These are phyloP conservation scores for Eustalomyia histrio DNA, from an alignment of 2,888 invertebrate genomes.

Conservation along the genomic window DNA sequence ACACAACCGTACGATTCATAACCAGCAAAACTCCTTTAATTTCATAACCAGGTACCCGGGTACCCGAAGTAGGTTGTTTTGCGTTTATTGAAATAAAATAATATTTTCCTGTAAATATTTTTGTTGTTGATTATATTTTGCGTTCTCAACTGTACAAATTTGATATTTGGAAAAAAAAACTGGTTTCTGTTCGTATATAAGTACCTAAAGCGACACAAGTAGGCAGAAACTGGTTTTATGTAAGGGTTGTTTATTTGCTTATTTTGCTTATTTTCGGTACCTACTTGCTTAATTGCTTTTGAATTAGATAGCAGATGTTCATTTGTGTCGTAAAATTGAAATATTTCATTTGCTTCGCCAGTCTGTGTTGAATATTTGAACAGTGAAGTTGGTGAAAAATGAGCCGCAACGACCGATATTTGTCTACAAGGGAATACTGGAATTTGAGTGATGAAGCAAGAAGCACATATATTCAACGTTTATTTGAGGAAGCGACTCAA, in stretches of 20 bases:
- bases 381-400: constrained; percentile 57
- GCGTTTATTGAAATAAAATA: constrained; percentile 41
- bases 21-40: constrained; percentile 24
- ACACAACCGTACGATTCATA: constrained; percentile 6
- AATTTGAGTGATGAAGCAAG: constrained; percentile 37
- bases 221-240: constrained; percentile 57
- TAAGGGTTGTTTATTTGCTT: constrained; percentile 48
- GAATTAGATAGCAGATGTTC: constrained; percentile 45
- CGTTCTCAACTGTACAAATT: constrained; percentile 50
- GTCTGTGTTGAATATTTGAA: constrained; percentile 41
- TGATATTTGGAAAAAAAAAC: constrained; percentile 43
- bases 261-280: constrained; percentile 48
- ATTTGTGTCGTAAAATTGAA: constrained; percentile 27
- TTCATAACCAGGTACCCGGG: constrained; percentile 48
- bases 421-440: constrained; percentile 46
- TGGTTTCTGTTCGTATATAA: constrained; percentile 15
- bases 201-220: constrained; percentile 35
- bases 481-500: constrained; percentile 28
- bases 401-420: constrained; percentile 47
- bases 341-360: constrained; percentile 39
- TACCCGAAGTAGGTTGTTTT: constrained; percentile 37
- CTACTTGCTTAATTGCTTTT: constrained; percentile 48
- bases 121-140: constrained; percentile 45
- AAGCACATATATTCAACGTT: constrained; percentile 33
- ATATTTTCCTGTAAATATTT: constrained; percentile 43